Evolutionary conservation across 2,113 vertebrate genomes (phyloP).

Genomic region (Tinamus guttatus): DNA sequence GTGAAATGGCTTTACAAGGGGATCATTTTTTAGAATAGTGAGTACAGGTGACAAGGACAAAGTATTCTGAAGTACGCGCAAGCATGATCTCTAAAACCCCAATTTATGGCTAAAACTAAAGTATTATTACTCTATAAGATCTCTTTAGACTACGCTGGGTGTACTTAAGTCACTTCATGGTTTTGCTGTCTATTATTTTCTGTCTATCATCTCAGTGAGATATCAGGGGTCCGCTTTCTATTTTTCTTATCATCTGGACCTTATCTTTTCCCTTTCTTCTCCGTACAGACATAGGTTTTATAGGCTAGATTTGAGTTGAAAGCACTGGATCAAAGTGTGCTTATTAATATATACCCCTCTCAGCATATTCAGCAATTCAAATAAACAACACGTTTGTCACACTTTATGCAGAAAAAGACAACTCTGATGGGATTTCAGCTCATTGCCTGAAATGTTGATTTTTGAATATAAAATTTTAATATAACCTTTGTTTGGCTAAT

Average conservation of each 20-base stretch:
- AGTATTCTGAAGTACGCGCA: neutral
- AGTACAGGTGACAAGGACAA: slow-evolving; percentile 43
- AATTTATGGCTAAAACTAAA: neutral
- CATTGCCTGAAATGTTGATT: neutral
- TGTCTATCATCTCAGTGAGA: neutral
- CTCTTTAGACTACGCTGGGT: neutral
- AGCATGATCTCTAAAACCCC: neutral
- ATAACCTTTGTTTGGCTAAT: neutral
- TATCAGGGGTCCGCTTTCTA: neutral
- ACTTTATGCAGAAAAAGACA: neutral
- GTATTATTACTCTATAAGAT: neutral
- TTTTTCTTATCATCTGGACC: neutral
- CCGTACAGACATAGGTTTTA: neutral
- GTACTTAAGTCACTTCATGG: neutral
- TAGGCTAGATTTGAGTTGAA: neutral
- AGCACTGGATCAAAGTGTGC: neutral
- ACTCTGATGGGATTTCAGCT: neutral
- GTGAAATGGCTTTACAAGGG: slow-evolving; percentile 12
- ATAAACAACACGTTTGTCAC: neutral
- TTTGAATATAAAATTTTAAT: neutral
- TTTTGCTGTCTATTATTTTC: neutral
- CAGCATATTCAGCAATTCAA: accelerated
- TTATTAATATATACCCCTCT: neutral
- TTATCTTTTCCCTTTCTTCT: neutral
- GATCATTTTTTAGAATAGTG: slow-evolving; percentile 24